A percentile compares a stretch with the other conserved stretches of the same genome.
These are phyloP conservation scores for Xestia rhomboidea DNA, from an alignment of 2,888 invertebrate species.

Conservation along the genomic window DNA sequence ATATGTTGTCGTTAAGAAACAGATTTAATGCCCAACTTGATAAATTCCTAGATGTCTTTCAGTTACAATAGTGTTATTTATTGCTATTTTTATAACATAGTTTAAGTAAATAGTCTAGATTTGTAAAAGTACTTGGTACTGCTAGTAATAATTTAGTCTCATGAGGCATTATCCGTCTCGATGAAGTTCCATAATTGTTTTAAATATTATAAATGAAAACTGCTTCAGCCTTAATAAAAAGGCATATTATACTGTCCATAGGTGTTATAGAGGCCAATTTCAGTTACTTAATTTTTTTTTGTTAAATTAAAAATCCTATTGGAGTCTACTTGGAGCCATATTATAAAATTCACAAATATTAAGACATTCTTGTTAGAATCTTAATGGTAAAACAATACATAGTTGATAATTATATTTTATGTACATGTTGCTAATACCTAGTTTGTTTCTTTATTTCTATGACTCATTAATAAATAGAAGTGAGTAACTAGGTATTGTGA, in stretches of 20 bases:
- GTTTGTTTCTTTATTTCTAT: neutral
- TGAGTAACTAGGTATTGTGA: neutral
- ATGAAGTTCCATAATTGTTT: neutral
- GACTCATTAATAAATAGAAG: neutral
- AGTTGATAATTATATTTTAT: neutral
- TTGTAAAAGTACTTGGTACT: neutral
- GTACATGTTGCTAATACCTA: neutral
- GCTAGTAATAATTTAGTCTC: neutral
- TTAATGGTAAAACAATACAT: conserved; percentile 48
- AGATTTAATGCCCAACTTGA: neutral
- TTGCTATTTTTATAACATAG: neutral
- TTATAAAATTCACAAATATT: too few relatives aligned
- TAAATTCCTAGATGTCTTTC: neutral
- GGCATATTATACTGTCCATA: conserved; percentile 63
- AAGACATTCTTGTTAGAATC: conserved; percentile 71
- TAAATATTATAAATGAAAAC: conserved; percentile 8
- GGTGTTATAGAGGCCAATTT: conserved; percentile 68
- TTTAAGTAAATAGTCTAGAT: neutral
- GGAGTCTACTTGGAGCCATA: conserved; percentile 29
- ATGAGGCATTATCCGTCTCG: neutral
- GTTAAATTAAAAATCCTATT: conserved; percentile 55
- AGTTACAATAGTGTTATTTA: conserved; percentile 12
- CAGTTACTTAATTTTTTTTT: conserved; percentile 65
- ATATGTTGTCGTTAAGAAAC: neutral
- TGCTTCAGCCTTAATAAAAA: conserved; percentile 52